Evolutionary conservation across 2,888 invertebrate species (phyloP).

Genomic region (Margaritifera margaritifera): DNA sequence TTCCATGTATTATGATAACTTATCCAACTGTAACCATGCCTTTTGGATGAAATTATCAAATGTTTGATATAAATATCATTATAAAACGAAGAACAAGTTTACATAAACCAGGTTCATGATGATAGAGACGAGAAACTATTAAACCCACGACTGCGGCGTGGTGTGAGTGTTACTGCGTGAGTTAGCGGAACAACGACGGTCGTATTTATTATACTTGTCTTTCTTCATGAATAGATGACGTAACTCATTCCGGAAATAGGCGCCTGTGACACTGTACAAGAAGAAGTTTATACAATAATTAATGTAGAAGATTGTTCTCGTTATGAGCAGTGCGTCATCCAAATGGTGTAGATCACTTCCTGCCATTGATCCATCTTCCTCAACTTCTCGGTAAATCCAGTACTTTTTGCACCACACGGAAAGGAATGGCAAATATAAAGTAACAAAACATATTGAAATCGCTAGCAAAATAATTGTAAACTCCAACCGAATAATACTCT

Average conservation of each 20-base stretch:
- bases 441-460: conserved; percentile 67
- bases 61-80: too few relatives aligned
- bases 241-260: conserved; percentile 63
- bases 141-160: conserved; percentile 55
- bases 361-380: neutral
- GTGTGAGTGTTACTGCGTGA: conserved; percentile 38
- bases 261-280: conserved; percentile 64
- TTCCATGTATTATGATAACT: too few relatives aligned
- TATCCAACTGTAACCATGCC: too few relatives aligned
- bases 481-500: conserved; percentile 64
- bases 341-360: conserved; percentile 15
- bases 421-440: conserved; percentile 67
- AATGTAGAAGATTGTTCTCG: conserved; percentile 62
- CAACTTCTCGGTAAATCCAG: conserved; percentile 15
- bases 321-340: conserved; percentile 46
- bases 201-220: conserved; percentile 36
- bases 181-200: conserved; percentile 42
- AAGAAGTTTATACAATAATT: conserved; percentile 68
- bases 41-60: too few relatives aligned
- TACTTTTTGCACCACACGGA: conserved; percentile 61
- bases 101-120: too few relatives aligned
- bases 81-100: too few relatives aligned
- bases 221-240: conserved; percentile 53
- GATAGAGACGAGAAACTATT: neutral
- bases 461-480: conserved; percentile 67